Evolutionary conservation across 1,140 invertebrate genomes (phyloP).

Genomic region (Drosophila ananassae): DNA sequence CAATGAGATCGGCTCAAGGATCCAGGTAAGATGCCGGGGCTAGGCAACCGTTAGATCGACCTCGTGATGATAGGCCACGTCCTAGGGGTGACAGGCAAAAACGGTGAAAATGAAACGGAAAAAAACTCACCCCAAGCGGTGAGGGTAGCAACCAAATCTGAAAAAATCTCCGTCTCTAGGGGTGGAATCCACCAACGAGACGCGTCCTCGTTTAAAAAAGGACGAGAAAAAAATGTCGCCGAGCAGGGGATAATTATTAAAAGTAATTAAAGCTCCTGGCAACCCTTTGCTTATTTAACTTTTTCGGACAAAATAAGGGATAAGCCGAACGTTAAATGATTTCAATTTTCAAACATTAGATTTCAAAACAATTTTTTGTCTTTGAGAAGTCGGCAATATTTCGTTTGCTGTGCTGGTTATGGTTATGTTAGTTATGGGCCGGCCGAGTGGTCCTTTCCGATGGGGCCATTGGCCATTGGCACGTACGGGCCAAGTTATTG

Average conservation of each 20-base stretch:
- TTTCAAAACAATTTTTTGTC: neutral
- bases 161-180: slow-evolving; percentile 23
- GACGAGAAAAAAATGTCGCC: slow-evolving; percentile 33
- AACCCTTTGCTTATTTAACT: neutral
- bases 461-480: slow-evolving; percentile 66
- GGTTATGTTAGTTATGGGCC: slow-evolving; percentile 39
- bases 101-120: neutral
- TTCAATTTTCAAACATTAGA: neutral
- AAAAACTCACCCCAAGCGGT: slow-evolving; percentile 55
- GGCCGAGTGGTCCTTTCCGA: slow-evolving; percentile 1
- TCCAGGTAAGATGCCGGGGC: slow-evolving; percentile 56
- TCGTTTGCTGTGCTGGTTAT: slow-evolving; percentile 35
- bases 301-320: neutral
- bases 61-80: slow-evolving; percentile 55
- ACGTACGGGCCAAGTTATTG: slow-evolving; percentile 78
- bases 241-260: slow-evolving; percentile 1
- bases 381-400: neutral
- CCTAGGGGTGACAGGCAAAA: slow-evolving; percentile 43
- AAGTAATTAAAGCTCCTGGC: neutral
- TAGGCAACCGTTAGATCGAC: slow-evolving; percentile 46
- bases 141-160: slow-evolving; percentile 45
- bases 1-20: slow-evolving; percentile 50
- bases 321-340: neutral
- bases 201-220: slow-evolving; percentile 13
- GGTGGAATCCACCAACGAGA: slow-evolving; percentile 44